These are phyloP conservation scores for Notocelia uddmanniana DNA, from an alignment of 2,888 invertebrate species.

Conservation along the genomic window DNA sequence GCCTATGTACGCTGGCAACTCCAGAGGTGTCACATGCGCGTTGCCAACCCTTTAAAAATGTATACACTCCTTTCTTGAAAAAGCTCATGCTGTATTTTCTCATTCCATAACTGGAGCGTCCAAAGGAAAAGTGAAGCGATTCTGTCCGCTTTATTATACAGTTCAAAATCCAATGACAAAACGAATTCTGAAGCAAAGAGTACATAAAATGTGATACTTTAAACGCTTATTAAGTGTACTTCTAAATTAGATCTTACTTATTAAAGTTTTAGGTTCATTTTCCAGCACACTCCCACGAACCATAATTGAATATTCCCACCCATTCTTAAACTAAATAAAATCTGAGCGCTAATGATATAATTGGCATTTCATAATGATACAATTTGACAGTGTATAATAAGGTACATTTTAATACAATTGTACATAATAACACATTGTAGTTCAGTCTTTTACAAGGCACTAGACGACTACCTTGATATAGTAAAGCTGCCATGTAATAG, in stretches of 20 bases:
- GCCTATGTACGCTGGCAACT: no score
- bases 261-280: neutral
- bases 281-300: neutral
- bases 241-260: conserved; percentile 9
- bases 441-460: conserved; percentile 79
- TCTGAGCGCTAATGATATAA: conserved; percentile 28
- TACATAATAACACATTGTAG: conserved; percentile 34
- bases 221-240: conserved; percentile 3
- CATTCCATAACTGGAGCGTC: no score
- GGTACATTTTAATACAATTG: conserved; percentile 38
- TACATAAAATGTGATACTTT: neutral
- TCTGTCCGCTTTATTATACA: neutral
- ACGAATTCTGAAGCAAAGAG: neutral
- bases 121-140: neutral
- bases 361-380: conserved; percentile 34
- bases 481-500: conserved; percentile 60
- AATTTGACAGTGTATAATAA: conserved; percentile 33
- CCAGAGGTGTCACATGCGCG: no score
- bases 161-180: neutral
- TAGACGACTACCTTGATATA: conserved; percentile 34
- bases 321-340: conserved; percentile 21
- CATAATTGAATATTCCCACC: neutral
- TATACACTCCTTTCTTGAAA: no score
- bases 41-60: no score
- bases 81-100: no score